Evolutionary conservation across 2,888 invertebrate species (phyloP).

Genomic region (Aspidiotus rigidus): DNA sequence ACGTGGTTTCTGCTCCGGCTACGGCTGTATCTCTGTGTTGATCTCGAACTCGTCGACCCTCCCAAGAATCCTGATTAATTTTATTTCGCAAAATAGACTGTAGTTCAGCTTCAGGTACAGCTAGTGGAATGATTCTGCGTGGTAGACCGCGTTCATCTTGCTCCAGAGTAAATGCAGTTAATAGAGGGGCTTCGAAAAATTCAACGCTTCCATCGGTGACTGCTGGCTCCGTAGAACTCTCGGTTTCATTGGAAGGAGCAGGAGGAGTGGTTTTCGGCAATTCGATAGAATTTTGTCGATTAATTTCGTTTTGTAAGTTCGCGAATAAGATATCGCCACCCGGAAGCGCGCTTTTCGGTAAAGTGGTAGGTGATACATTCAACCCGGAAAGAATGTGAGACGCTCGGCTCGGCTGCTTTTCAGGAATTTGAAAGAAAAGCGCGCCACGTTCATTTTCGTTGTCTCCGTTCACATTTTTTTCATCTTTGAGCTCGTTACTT

Average conservation of each 20-base stretch:
- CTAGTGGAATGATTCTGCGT: conserved; percentile 49
- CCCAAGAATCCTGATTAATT: conserved; percentile 5
- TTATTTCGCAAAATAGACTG: conserved; percentile 17
- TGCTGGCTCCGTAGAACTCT: background rate
- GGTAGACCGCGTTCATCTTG: conserved; percentile 71
- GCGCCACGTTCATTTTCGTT: conserved; percentile 22
- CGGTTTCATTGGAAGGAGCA: background rate
- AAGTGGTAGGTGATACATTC: conserved; percentile 3
- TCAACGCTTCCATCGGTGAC: conserved; percentile 51
- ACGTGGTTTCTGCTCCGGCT: background rate
- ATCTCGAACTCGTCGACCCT: conserved; percentile 16
- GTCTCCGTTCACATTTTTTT: background rate
- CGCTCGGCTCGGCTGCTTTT: background rate
- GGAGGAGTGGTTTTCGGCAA: background rate
- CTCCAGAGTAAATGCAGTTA: conserved; percentile 77
- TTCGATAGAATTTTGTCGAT: conserved; percentile 6
- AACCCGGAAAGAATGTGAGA: conserved; percentile 14
- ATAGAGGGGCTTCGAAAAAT: conserved; percentile 69
- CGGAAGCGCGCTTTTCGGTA: background rate
- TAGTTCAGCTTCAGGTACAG: conserved; percentile 3
- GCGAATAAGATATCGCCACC: conserved; percentile 7
- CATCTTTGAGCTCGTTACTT: background rate
- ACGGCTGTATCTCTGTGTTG: background rate
- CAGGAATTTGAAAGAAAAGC: conserved; percentile 23
- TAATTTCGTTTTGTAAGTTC: conserved; percentile 15